These are phyloP conservation scores for Agapornis roseicollis DNA, from an alignment of 2,113 vertebrate genomes.

Conservation along the genomic window DNA sequence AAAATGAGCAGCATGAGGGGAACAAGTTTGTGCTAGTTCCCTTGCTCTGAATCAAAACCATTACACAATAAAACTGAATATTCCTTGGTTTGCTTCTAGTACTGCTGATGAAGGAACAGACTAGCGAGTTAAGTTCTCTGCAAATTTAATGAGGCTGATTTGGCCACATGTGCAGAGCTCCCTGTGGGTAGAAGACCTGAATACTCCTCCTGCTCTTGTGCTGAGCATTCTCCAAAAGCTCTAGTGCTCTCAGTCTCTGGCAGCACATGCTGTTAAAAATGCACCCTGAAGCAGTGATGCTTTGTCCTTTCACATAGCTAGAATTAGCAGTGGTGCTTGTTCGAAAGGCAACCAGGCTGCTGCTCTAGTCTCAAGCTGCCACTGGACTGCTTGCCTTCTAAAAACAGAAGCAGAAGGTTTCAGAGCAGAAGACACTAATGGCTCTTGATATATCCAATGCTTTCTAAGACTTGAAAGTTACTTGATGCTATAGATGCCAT, in stretches of 20 bases:
- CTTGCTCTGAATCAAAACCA: not conserved
- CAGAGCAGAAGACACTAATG: not conserved
- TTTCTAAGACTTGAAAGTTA: not conserved
- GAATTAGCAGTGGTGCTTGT: not conserved
- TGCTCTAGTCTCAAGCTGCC: accelerated
- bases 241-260: not conserved
- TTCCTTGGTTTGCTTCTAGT: not conserved
- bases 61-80: not conserved
- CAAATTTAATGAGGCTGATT: not conserved
- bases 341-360: not conserved
- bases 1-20: accelerated
- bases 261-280: accelerated
- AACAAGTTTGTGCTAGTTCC: not conserved
- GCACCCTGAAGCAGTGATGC: not conserved
- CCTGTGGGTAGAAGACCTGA: not conserved
- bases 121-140: not conserved
- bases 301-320: not conserved
- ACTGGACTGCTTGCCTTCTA: not conserved
- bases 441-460: not conserved
- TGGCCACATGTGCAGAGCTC: not conserved
- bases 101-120: not conserved
- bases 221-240: not conserved
- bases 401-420: not conserved
- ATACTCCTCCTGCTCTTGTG: not conserved
- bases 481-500: not conserved